Evolutionary conservation across 2,888 invertebrate genomes (phyloP), one percentile per base, ranked within the genome.

Genomic region (Drosophila engyochracea): DNA sequence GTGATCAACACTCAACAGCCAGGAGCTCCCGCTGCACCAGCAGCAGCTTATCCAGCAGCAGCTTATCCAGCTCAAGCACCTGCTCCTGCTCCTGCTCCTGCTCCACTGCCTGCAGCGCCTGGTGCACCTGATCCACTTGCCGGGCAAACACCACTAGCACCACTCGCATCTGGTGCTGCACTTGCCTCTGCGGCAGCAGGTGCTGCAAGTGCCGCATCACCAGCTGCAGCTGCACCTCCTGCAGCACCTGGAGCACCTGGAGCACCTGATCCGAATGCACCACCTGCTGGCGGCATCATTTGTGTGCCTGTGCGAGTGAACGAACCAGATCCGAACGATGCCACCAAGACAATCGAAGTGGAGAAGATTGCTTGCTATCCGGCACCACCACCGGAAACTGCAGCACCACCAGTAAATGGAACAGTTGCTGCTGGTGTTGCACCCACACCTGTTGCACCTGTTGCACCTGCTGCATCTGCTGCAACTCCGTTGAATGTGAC

Each of bases 301-400:
- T 93, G 93, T 61, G 91, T 92, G 39, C 93, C 93, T 4, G 83
- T 92, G n/a, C 83, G 88, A 59, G 91, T 92, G 30, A 91, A 91
- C 19, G 90, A 92, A 33, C 92, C 92, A 10, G 93, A 93, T 89
- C 93, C 93, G 1, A 83, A 81, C 30, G 93, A 93, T 74, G 69
- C 91, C 61, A 91, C 87, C 14, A 93, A 93, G 74, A 91, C 92
- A 0, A 92, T 91, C 47, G 91, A 91, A 69, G 91, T 92, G 4
- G 90, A 93, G 52, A 89, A 92, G 74, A 76, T 93, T 47, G 92
- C 91, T 25, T 93, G 93, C 78, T 93, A 93, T 78, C 91, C 92
- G 33, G 92, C 92, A 9, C 92, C 92, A 22, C 89, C 91, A 4
- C 79, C 90, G 67, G 91, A 92, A 54, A 30, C 80, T 6, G 57